Percentiles rank a stretch among this genome's conserved stretches.
These are phyloP conservation scores for Pogona vitticeps DNA, from an alignment of 2,113 vertebrate species.

Conservation along the genomic window DNA sequence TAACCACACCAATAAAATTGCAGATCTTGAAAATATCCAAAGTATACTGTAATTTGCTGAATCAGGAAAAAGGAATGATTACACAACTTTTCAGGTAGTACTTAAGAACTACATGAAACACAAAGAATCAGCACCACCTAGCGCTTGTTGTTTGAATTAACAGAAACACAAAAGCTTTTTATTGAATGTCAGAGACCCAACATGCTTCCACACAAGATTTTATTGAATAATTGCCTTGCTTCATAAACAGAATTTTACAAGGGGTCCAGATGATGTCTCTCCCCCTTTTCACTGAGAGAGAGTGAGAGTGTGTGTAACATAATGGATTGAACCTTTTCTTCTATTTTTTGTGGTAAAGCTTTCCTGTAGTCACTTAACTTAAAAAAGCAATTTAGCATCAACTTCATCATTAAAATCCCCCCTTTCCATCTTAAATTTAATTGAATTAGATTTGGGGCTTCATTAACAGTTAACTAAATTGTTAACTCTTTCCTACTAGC, in stretches of 20 bases:
- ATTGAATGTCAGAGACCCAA: neutral
- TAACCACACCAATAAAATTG: neutral
- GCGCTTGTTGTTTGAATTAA: slow-evolving; percentile 11
- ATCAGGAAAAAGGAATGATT: neutral
- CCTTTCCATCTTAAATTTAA: too few relatives aligned
- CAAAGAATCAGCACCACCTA: slow-evolving; percentile 58
- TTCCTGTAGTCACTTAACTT: too few relatives aligned
- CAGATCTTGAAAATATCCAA: neutral
- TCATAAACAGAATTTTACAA: neutral
- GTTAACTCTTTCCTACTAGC: too few relatives aligned
- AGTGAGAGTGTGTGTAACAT: too few relatives aligned
- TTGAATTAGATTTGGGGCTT: too few relatives aligned
- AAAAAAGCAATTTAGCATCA: too few relatives aligned
- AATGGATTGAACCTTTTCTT: too few relatives aligned
- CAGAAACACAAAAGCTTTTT: neutral
- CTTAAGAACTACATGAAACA: neutral
- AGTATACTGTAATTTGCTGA: neutral
- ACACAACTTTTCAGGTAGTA: neutral
- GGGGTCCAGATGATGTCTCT: neutral
- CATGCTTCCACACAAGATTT: neutral
- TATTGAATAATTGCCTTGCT: neutral
- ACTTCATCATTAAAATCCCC: too few relatives aligned
- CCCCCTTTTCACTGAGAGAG: neutral
- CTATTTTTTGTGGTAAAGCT: too few relatives aligned
- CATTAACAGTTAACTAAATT: too few relatives aligned